A percentile compares a stretch with the other conserved stretches of the same genome.
phyloP scores from a whole-genome alignment of 1,140 invertebrate genomes.

The Glossosoma conforme region DNA sequence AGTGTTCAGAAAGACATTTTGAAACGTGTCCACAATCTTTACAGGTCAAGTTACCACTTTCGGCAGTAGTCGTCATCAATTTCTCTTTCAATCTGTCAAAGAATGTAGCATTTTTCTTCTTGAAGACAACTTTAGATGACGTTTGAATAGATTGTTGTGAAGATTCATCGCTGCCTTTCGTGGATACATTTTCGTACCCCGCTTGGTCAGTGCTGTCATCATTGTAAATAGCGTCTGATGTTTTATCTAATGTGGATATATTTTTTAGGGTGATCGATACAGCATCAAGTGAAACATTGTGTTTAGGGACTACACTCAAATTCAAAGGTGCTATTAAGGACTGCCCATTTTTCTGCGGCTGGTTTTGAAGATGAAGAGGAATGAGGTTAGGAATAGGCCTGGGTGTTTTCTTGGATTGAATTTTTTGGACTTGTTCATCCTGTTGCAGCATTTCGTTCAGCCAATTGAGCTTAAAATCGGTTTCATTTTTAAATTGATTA shows the following conservation, averaged over 20 bases:
- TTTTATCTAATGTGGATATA: conserved; percentile 3
- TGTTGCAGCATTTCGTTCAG: conserved; percentile 50
- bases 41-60: conserved; percentile 60
- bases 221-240: conserved; percentile 7
- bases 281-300: not conserved
- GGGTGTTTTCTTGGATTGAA: conserved; percentile 47
- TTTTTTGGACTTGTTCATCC: conserved; percentile 32
- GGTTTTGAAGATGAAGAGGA: conserved; percentile 49
- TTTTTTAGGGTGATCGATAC: conserved; percentile 1
- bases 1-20: conserved; percentile 78
- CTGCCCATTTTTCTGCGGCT: conserved; percentile 8
- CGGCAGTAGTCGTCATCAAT: conserved; percentile 51
- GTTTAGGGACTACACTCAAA: conserved; percentile 12
- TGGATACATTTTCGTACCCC: conserved; percentile 16
- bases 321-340: conserved; percentile 12
- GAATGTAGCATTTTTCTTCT: conserved; percentile 71
- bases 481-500: not conserved
- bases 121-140: conserved; percentile 41
- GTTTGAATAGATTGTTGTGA: conserved; percentile 40
- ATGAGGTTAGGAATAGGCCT: conserved; percentile 67
- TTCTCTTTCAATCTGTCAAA: conserved; percentile 78
- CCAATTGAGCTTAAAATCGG: not conserved
- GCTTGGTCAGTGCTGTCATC: conserved; percentile 24
- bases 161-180: conserved; percentile 34
- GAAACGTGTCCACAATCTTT: conserved; percentile 72